Conservation (phyloP, 2,113 vertebrate genomes). For the Varanus salvator region DNA sequence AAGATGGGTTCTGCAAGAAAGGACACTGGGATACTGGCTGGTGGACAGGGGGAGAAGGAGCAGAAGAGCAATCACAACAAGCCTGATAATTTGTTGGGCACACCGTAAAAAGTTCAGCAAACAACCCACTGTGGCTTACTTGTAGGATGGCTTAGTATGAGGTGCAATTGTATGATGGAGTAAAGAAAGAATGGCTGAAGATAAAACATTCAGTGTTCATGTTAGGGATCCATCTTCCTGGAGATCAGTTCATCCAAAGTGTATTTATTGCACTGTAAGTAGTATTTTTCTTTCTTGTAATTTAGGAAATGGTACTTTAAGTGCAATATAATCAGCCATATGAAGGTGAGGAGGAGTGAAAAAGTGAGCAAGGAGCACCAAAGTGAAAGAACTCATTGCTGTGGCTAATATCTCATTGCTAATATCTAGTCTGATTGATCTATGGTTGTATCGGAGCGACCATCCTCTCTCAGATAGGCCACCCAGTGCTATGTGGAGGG, state of each 20-base stretch:
- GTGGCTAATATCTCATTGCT: not conserved
- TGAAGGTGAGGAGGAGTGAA: not conserved
- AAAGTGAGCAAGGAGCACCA: not conserved
- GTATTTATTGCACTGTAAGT: not conserved
- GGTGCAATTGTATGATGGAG: not conserved
- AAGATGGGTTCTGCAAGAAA: no score
- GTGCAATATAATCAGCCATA: not conserved
- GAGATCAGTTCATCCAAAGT: not conserved
- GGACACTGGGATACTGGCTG: no score
- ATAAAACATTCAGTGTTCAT: not conserved
- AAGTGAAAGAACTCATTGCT: constrained; percentile 4
- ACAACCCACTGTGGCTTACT: no score
- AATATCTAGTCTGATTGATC: not conserved
- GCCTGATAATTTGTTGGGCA: no score
- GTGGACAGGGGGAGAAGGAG: no score
- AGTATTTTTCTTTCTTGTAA: not conserved
- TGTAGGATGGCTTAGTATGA: no score
- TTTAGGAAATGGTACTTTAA: not conserved
- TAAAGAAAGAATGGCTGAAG: not conserved
- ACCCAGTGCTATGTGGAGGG: no score
- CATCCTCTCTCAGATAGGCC: no score
- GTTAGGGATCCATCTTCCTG: not conserved
- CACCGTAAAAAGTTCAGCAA: no score
- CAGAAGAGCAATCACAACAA: no score
- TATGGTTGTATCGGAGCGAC: no score